These are phyloP conservation scores for Cassiopea andromeda DNA, from an alignment of 30 jellyfish, hydroid and myxozoan species.

Conservation along the genomic window DNA sequence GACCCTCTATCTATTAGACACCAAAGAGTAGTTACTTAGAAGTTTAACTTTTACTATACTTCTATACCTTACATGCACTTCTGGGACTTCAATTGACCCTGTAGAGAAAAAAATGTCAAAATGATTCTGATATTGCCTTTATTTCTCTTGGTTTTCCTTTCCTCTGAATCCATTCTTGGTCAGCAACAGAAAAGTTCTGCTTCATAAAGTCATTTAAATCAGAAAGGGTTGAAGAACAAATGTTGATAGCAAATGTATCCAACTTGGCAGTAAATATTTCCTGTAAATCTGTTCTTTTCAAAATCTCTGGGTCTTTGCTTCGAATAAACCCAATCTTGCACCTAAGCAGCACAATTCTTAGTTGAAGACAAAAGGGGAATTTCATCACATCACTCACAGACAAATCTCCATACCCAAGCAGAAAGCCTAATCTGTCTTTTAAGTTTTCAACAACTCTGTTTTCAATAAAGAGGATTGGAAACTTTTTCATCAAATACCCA, in stretches of 20 bases:
- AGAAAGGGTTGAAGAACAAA: constrained; percentile 27
- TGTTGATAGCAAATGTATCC: constrained; percentile 21
- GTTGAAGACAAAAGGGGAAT: constrained; percentile 58
- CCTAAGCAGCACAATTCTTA: constrained; percentile 33
- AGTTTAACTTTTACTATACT: background rate
- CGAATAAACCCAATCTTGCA: constrained; percentile 64
- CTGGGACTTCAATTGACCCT: background rate
- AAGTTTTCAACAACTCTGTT: constrained; percentile 66
- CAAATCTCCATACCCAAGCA: constrained; percentile 27
- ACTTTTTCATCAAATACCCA: constrained; percentile 40
- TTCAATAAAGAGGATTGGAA: constrained; percentile 44
- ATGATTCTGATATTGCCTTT: constrained; percentile 8
- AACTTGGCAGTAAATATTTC: constrained; percentile 32
- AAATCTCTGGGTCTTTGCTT: constrained; percentile 20
- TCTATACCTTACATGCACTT: too few species aligned
- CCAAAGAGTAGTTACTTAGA: too few species aligned
- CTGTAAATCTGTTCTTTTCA: constrained; percentile 18
- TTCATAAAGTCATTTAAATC: constrained; percentile 11
- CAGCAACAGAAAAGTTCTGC: constrained; percentile 36
- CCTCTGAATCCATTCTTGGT: constrained; percentile 34
- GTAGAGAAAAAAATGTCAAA: background rate
- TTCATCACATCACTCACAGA: constrained; percentile 44
- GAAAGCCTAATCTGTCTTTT: constrained; percentile 44
- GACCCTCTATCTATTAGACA: too few species aligned
- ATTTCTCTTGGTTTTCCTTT: constrained; percentile 24